Evolutionary conservation across 1,140 invertebrate species (phyloP).

Genomic region (Anthonomus grandis): DNA sequence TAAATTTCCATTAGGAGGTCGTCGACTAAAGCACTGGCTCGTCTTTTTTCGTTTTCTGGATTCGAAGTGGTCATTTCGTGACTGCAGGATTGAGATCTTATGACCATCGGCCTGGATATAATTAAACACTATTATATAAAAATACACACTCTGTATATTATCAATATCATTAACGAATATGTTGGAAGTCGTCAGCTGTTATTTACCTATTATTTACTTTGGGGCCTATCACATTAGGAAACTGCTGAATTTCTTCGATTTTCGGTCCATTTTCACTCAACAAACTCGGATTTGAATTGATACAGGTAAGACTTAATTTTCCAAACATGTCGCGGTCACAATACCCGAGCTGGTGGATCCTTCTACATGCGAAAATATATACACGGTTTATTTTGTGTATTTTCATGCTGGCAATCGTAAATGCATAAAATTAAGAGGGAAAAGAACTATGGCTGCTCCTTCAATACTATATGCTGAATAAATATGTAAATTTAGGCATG

Average conservation of each 20-base stretch:
- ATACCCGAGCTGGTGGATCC: constrained; percentile 35
- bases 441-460: too few species aligned
- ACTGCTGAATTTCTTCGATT: neutral
- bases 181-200: neutral
- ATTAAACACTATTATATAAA: neutral
- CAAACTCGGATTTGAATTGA: constrained; percentile 16
- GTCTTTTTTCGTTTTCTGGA: constrained; percentile 30
- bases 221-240: neutral
- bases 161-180: neutral
- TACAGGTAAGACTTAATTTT: constrained; percentile 34
- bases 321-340: constrained; percentile 42
- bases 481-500: too few species aligned
- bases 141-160: neutral
- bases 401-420: too few species aligned
- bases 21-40: constrained; percentile 38
- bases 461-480: too few species aligned
- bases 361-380: too few species aligned
- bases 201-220: neutral
- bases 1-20: constrained; percentile 43
- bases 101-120: neutral
- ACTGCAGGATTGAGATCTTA: constrained; percentile 10
- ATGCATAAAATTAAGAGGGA: too few species aligned
- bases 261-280: neutral
- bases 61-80: neutral
- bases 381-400: too few species aligned